These are phyloP conservation scores for Oceanodroma tethys DNA, from an alignment of 2,113 vertebrate species.

Conservation along the genomic window DNA sequence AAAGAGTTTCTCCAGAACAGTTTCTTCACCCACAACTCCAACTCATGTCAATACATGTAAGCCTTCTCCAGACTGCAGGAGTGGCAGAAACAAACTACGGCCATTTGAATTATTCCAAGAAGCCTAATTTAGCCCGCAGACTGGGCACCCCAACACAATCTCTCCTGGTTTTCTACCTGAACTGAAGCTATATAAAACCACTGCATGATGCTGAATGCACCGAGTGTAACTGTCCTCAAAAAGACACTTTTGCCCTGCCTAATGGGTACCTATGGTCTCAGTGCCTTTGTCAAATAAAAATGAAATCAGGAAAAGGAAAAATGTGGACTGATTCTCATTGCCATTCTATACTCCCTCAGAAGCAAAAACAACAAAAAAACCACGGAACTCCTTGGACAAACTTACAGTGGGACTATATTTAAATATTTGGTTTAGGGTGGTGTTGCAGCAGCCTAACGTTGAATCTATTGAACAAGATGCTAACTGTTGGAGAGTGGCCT, in stretches of 20 bases:
- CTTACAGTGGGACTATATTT: not conserved
- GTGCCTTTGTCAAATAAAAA: not conserved
- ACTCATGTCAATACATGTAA: not conserved
- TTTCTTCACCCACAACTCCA: not conserved
- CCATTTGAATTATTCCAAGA: not conserved
- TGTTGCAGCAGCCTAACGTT: not conserved
- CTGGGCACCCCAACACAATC: fast-evolving
- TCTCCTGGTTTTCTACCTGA: not conserved
- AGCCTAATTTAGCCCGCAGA: not conserved
- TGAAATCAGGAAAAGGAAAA: not conserved
- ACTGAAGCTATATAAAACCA: not conserved
- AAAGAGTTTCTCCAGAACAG: not conserved
- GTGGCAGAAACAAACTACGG: not conserved
- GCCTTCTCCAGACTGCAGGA: not conserved
- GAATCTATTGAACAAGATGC: not conserved
- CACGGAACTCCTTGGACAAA: not conserved
- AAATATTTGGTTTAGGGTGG: not conserved
- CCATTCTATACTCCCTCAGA: not conserved
- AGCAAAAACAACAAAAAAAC: not conserved
- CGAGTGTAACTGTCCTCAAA: not conserved
- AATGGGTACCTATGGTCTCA: not conserved
- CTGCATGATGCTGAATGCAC: not conserved
- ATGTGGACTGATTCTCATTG: not conserved
- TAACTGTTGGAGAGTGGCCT: not conserved
- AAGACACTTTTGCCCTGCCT: not conserved